Percentiles rank a stretch among this genome's conserved stretches.
Evolutionary conservation across 2,113 vertebrate species (phyloP).

Genomic region (Oreochromis spilurus): DNA sequence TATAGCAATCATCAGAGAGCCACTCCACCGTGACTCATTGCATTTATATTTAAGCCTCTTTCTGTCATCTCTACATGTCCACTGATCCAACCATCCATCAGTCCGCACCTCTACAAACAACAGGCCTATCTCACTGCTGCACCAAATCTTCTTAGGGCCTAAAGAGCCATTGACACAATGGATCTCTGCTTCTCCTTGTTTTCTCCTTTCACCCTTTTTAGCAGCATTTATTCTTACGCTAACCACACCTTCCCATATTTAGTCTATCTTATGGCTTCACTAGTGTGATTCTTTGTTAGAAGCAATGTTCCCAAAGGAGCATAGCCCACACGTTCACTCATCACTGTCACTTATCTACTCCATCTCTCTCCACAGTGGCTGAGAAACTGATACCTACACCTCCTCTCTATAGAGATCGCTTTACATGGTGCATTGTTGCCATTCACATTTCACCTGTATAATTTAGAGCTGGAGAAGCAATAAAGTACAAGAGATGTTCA

Average conservation of each 20-base stretch:
- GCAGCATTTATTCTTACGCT: background rate
- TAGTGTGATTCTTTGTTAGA: background rate
- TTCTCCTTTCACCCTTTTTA: background rate
- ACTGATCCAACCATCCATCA: constrained; percentile 16
- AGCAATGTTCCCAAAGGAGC: background rate
- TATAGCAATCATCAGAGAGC: constrained; percentile 10
- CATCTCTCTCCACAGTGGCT: background rate
- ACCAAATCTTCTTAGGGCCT: constrained; percentile 17
- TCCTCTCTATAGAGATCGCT: background rate
- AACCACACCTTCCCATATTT: background rate
- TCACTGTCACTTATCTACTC: background rate
- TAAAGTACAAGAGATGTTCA: background rate
- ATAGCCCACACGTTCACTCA: background rate
- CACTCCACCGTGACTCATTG: constrained; percentile 16
- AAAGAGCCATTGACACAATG: background rate
- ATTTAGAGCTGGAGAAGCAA: background rate
- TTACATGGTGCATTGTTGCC: background rate
- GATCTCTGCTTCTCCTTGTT: background rate
- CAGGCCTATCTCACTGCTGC: background rate
- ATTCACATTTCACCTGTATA: background rate
- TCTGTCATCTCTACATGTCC: constrained; percentile 30
- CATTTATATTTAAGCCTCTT: constrained; percentile 37
- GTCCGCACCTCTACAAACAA: background rate
- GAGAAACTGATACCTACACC: constrained; percentile 20
- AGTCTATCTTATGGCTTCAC: background rate